Evolutionary conservation across 2,113 vertebrate genomes (phyloP).

Genomic region (Cyphomyrus plagiostoma): DNA sequence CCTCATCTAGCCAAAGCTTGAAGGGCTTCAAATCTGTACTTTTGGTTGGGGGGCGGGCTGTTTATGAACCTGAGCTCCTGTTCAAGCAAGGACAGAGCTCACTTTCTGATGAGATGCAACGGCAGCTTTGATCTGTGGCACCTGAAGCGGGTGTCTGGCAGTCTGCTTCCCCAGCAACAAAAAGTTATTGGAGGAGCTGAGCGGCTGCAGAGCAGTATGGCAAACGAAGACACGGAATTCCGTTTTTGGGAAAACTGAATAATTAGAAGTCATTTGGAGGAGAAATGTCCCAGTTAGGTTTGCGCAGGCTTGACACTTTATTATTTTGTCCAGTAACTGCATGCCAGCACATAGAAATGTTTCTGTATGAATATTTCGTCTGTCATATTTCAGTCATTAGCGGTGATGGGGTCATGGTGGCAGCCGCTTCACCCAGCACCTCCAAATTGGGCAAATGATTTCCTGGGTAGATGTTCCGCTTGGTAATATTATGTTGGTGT

Average conservation of each 20-base stretch:
- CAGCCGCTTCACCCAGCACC: background rate
- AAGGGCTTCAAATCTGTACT: background rate
- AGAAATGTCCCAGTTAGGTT: background rate
- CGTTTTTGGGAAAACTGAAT: background rate
- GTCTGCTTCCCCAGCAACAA: background rate
- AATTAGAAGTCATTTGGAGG: background rate
- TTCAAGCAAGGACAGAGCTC: background rate
- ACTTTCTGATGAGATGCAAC: background rate
- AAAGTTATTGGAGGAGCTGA: background rate
- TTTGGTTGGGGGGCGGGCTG: background rate
- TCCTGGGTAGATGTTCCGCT: background rate
- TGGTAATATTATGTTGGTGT: background rate
- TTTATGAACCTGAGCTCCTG: background rate
- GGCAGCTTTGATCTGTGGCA: background rate
- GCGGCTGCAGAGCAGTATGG: background rate
- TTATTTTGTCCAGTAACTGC: background rate
- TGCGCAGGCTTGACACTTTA: background rate
- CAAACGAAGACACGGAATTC: background rate
- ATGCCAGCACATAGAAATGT: background rate
- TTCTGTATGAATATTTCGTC: background rate
- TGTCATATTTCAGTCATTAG: background rate
- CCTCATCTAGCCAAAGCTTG: background rate
- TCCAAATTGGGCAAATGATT: background rate
- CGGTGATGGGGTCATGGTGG: background rate
- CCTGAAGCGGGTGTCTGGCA: background rate